Base-by-base conservation (phyloP, 1,140 invertebrate species). In the Panagrolaimus sp. region DNA sequence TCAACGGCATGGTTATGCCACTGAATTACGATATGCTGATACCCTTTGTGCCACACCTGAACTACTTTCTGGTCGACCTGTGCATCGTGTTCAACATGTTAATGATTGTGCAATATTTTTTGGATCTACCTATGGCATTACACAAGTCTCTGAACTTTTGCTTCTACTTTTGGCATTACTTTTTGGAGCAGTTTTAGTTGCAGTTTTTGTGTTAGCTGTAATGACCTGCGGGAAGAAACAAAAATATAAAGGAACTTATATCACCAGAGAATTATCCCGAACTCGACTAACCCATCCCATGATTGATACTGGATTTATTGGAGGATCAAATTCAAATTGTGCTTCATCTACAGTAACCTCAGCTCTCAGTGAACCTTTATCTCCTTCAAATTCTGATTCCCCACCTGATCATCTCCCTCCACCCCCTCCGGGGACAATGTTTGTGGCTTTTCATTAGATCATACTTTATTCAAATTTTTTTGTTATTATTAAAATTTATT, bases 101-200 rank as follows among this genome's bases (percentile, higher is more conserved):
- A 80, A 83, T 66, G 78, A 80, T 58, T 81, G 79, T 64, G 80
- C 78, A 15, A 69, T 81, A n/a, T 62, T 81, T 17, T 83, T 81
- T 64, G 79, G 79, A 10, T 69, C 76, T n/a, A 69, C 66, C n/a
- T 81, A 83, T 68, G 80, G 80, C 24, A 64, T 81, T 32, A 76
- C 76, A 44, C 80, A 81, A 43, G 77, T 76, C 17, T 44, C 32
- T 55, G 78, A 80, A 63, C 46, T 80, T 52, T 10, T 79, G 8
- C 69, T 80, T 24, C 63, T 80, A 10, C 70, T 80, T 0, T 65
- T 67, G 7, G 78, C 69, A 15, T 14, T 80, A 43, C 68, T 80
- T 9, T 24, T 77, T 12, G 68, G 76, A 9, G 78, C 75, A n/a
- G 46, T 67, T 5, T n/a, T 82, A 4, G 47, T 80, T 15, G 48